Evolutionary conservation across 1,140 invertebrate species (phyloP).

Genomic region (Lasioglossum albipes): DNA sequence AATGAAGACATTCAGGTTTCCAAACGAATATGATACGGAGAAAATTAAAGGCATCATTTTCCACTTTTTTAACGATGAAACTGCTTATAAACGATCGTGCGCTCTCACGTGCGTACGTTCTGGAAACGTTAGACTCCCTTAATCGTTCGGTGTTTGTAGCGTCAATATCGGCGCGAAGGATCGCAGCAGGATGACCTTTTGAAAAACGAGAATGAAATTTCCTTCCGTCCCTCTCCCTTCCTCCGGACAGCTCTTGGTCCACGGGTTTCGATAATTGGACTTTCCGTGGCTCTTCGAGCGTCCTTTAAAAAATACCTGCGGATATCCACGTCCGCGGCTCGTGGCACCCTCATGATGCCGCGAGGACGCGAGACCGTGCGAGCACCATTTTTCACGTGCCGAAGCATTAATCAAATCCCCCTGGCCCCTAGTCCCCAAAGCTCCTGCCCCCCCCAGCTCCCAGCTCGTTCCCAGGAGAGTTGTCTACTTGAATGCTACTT

Average conservation of each 20-base stretch:
- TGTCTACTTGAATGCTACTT: conserved; percentile 17
- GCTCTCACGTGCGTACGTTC: too few species aligned
- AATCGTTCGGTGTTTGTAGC: too few species aligned
- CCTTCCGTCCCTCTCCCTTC: too few species aligned
- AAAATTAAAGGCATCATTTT: too few species aligned
- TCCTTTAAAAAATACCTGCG: conserved; percentile 25
- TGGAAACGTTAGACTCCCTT: too few species aligned
- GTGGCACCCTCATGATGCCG: conserved; percentile 34
- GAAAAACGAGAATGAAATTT: conserved; percentile 24
- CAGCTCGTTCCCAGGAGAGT: background rate
- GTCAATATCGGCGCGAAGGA: background rate
- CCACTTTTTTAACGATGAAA: too few species aligned
- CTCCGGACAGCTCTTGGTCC: background rate
- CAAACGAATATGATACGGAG: too few species aligned
- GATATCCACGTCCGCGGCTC: background rate
- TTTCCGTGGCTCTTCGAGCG: background rate
- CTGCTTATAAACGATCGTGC: too few species aligned
- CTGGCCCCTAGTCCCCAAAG: background rate
- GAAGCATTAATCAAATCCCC: conserved; percentile 60
- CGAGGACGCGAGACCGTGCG: conserved; percentile 15
- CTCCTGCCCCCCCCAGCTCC: background rate
- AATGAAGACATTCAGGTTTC: too few species aligned
- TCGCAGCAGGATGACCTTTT: background rate
- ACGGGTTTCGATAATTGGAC: conserved; percentile 24
- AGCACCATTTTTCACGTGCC: conserved; percentile 52